Base-by-base conservation (phyloP, 2,797 vertebrate species). In the Bovichtus diacanthus region DNA sequence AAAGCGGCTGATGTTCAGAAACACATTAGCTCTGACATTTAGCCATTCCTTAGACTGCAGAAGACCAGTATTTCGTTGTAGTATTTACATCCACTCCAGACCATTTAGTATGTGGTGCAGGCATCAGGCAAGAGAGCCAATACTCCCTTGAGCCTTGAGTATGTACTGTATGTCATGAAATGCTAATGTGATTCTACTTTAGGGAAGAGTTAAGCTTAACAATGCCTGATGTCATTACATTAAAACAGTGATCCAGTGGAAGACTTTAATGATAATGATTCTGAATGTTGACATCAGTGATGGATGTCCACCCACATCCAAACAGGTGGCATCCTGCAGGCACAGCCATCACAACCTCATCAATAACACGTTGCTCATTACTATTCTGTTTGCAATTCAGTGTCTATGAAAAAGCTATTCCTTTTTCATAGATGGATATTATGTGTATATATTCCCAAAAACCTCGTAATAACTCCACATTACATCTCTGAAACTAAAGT, bases 301-400 rank as follows among this genome's bases (percentile, higher is more conserved):
- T 78, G 55, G 74, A 80, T 82, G 70, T 80, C 80, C 58, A 58
- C 74, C 51, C 69, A 68, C 82, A 67, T 55, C 51, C 34, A 68
- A 79, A 87, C 84, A 85, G 74, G 76, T 88, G 79, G 85, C 73
- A 19, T 85, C 67, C 70, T 78, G 46, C 60, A 80, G 74, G 84
- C 60, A 29, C 46, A 59, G 70, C 71, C 64, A 66, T 74, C 54
- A 61, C 54, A 73, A 2, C 29, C 50, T 80, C 87, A 71, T 83
- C 56, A 81, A 74, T 63, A 81, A 66, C 31, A 38, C 9, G 23
- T 27, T 25, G 29, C 69, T 69, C 21, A 25, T 70, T 66, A 61
- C 80, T 85, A 56, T 51, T 80, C 67, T 58, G 41, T 72, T 49
- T 69, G 46, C 49, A 53, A 2, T 68, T 31, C n/a, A 6, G 6